These are phyloP conservation scores for Eucidaris tribuloides DNA, from an alignment of 35 echinoderm and acorn worm species.

Conservation along the genomic window DNA sequence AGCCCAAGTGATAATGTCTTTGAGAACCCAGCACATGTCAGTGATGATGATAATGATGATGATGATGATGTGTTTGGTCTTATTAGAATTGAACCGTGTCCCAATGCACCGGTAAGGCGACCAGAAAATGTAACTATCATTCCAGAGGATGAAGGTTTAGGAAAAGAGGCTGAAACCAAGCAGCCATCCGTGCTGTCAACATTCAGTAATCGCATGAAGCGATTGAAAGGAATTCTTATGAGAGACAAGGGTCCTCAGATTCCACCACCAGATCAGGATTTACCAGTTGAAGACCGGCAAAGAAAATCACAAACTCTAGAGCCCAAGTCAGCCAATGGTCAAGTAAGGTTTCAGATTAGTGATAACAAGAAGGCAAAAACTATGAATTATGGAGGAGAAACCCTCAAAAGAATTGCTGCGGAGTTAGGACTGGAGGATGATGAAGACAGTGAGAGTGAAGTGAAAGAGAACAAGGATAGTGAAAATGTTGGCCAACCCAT, in stretches of 20 bases:
- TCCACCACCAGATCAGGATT: not conserved
- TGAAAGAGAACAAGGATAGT: not conserved
- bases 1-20: not conserved
- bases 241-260: not conserved
- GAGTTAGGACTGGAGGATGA: conserved; percentile 5
- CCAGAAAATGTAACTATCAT: conserved; percentile 9
- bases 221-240: conserved; percentile 10
- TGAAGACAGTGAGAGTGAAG: not conserved
- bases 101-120: no score
- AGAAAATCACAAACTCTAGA: not conserved
- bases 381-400: not conserved
- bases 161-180: not conserved
- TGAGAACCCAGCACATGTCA: conserved; percentile 9
- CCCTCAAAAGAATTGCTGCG: not conserved
- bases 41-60: no score
- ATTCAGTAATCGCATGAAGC: conserved; percentile 4
- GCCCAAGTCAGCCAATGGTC: not conserved
- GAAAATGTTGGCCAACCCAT: not conserved
- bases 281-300: not conserved
- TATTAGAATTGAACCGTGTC: no score
- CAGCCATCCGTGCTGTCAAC: not conserved
- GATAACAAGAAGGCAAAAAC: not conserved
- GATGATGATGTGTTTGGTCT: no score
- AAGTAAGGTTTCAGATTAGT: not conserved
- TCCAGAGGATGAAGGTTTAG: not conserved